A percentile compares a stretch with the other conserved stretches of the same genome.
phyloP scores from a whole-genome alignment of 2,797 vertebrate genomes.

The Paguma larvata region DNA sequence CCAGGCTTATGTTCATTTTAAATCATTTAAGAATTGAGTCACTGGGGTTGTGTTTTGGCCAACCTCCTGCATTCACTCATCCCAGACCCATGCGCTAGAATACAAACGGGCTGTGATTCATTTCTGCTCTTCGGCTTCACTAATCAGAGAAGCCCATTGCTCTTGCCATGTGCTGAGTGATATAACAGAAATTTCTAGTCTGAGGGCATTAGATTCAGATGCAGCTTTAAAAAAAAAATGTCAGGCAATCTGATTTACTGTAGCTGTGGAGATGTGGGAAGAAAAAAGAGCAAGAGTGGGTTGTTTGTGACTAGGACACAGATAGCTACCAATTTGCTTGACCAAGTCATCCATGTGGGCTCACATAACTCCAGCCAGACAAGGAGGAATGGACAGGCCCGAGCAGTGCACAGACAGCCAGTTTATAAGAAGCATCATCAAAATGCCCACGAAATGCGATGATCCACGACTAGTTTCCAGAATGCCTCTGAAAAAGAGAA shows the following conservation, averaged over 20 bases:
- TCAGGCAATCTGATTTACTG: constrained; percentile 61
- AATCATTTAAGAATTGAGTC: constrained; percentile 74
- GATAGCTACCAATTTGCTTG: constrained; percentile 26
- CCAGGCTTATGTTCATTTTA: constrained; percentile 63
- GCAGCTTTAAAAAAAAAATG: constrained; percentile 14
- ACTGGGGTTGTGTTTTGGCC: constrained; percentile 56
- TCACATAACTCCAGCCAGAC: not conserved
- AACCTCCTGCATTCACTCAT: constrained; percentile 50
- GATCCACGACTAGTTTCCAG: constrained; percentile 5
- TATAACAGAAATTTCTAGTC: constrained; percentile 51
- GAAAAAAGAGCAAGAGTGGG: not conserved
- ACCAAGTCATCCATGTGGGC: not conserved
- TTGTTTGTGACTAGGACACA: not conserved
- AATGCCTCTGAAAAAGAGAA: not conserved
- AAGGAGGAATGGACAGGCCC: not conserved
- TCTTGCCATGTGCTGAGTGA: constrained; percentile 54
- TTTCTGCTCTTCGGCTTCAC: constrained; percentile 55
- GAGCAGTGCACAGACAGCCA: not conserved
- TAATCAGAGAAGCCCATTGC: constrained; percentile 67
- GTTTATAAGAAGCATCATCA: not conserved
- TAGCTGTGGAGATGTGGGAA: not conserved
- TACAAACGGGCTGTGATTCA: constrained; percentile 65
- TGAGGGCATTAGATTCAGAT: constrained; percentile 70
- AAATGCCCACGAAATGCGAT: not conserved
- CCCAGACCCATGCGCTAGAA: constrained; percentile 48